Base-by-base conservation (phyloP, 2,113 vertebrate species). In the Pelodiscus sinensis region DNA sequence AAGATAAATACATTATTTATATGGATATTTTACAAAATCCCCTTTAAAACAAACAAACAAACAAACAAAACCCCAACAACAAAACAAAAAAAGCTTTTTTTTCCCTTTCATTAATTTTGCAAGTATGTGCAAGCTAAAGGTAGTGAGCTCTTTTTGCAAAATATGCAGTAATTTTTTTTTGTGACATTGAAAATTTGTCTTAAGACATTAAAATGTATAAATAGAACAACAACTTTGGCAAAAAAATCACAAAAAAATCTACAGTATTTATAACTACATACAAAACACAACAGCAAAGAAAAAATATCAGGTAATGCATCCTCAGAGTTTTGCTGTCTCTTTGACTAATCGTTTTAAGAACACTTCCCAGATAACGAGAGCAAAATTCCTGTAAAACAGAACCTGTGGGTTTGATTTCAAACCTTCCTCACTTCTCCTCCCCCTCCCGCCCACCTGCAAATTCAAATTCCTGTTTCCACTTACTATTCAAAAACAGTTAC, bases 1-100 rank as follows among this genome's bases (percentile, higher is more conserved):
- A 98, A 99, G 99, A 99, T 99, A 99, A 99, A 99, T 99, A 99
- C 99, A 99, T 99, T 99, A 99, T 99, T 99, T 99, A 99, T 99
- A 99, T 98, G 98, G 98, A 98, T 99, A 99, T 98, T 98, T 99
- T 99, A 99, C 99, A 99, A 99, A 99, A 98, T 98, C 97, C 98
- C 97, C 98, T 92, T 91, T 97, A 97, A 98, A 98, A 97, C 96
- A 98, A 98, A 98, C 97, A 94, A 97, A 95, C n/a, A n/a, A n/a
- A 89, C 91, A 90, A 92, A 82, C 95, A 44, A 54, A 95, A 60
- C 16, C n/a, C 62, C 65, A 92, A 92, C n/a, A 57, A 25, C 44
- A 97, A 96, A 96, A 97, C 97, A 97, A 81, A 91, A 97, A 96
- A 96, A 44, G 95, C 92, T 81, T 97, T 97, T 98, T 97, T 92